A percentile compares a stretch with the other conserved stretches of the same genome.
Conservation (phyloP, 1,140 invertebrate species). For the Drosophila guanche region DNA sequence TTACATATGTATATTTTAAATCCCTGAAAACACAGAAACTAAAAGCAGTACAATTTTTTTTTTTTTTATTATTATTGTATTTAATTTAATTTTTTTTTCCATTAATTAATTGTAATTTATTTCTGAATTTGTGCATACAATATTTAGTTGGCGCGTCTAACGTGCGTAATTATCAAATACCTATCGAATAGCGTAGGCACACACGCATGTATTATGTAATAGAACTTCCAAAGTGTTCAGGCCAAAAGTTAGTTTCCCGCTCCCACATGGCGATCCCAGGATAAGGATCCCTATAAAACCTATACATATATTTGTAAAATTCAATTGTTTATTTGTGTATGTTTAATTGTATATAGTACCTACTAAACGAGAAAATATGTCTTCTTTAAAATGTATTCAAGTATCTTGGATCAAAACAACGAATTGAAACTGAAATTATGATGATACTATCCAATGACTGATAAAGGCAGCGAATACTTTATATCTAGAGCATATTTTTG, state of each 20-base stretch:
- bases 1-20: conserved; percentile 19
- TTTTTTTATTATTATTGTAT: conserved; percentile 35
- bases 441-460: conserved; percentile 56
- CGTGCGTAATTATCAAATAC: conserved; percentile 32
- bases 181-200: conserved; percentile 18
- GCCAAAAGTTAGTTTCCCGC: conserved; percentile 65
- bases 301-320: conserved; percentile 8
- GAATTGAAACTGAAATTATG: conserved; percentile 66
- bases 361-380: conserved; percentile 26
- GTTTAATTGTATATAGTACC: conserved; percentile 50
- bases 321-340: conserved; percentile 28
- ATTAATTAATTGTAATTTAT: conserved; percentile 47
- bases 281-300: conserved; percentile 1
- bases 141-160: conserved; percentile 42
- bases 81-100: conserved; percentile 14
- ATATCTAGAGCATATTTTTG: conserved; percentile 42
- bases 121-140: not conserved
- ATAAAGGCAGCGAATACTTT: conserved; percentile 73
- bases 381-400: conserved; percentile 13
- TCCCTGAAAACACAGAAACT: conserved; percentile 66
- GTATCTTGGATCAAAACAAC: conserved; percentile 40
- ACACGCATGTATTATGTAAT: conserved; percentile 69
- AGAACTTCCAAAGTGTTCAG: conserved; percentile 78
- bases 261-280: conserved; percentile 12
- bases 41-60: conserved; percentile 68